Base-by-base conservation (phyloP, 2,888 invertebrate species). In the Sarcophaga carnaria region DNA sequence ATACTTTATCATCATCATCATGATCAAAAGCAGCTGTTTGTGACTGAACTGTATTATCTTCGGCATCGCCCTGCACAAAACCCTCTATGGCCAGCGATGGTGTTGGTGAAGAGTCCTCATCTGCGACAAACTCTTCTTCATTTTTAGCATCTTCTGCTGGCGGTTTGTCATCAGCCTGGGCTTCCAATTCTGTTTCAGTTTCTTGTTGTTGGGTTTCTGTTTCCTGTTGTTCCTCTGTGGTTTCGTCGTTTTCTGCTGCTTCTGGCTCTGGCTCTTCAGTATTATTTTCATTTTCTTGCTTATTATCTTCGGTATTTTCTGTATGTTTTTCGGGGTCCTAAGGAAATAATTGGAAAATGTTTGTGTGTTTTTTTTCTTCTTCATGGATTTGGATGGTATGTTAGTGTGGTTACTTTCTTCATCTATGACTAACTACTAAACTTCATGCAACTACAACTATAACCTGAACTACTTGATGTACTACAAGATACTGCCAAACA, bases 31-130 rank as follows among this genome's bases (percentile, higher is more conserved):
- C 92, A 90, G 93, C 93, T 89, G 92, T 92, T 92, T 93, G 92
- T 89, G 93, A 94, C 91, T 93, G 93, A 90, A 93, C 92, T 92
- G 93, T 93, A 92, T 90, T 92, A 92, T 93, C 93, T 91, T 93
- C 93, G 83, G 93, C 90, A 87, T 91, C 93, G 85, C 93, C 94
- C 71, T 90, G 90, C 25, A 94, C 91, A 77, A 92, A 92, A 67
- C 93, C 93, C 88, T 94, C 91, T 75, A 93, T 93, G 85, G 93
- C 93, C 90, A 93, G 83, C 64, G 93, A 91, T 59, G 93, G 92
- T 59, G 93, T 93, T 10, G 92, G 91, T 62, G 93, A 93, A 27
- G 25, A 76, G 54, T 91, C 79, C 49, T 85, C 84, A 59, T 83
- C 83, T 0, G 62, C 78, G 5, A 70, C 54, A 4, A 66, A 72